Conservation (phyloP, 2,888 invertebrate genomes). For the Eucriotettix oculatus region DNA sequence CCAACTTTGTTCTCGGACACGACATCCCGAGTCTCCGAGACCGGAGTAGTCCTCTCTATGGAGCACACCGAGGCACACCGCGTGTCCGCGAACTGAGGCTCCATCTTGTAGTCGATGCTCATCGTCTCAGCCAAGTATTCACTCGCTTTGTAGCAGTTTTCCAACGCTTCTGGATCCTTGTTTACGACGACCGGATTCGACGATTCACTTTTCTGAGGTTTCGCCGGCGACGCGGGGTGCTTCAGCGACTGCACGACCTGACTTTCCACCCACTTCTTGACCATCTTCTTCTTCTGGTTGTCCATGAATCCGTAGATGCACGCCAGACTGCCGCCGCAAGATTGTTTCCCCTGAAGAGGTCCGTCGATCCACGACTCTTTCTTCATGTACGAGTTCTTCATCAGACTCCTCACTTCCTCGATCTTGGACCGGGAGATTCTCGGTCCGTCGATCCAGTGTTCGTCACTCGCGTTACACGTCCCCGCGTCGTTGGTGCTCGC, state of each 20-base stretch:
- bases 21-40: too few species aligned
- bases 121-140: not conserved
- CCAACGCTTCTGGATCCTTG: not conserved
- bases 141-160: not conserved
- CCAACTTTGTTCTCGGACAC: too few species aligned
- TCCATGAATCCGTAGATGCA: slow-evolving; percentile 71
- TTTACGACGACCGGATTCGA: not conserved
- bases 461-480: slow-evolving; percentile 46
- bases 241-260: slow-evolving; percentile 64
- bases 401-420: slow-evolving; percentile 62
- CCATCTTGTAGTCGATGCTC: not conserved
- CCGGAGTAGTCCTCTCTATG: too few species aligned
- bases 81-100: not conserved
- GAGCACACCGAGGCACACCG: not conserved
- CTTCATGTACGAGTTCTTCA: slow-evolving; percentile 64
- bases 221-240: slow-evolving; percentile 1
- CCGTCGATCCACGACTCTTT: slow-evolving; percentile 93
- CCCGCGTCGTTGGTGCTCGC: not conserved
- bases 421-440: slow-evolving; percentile 65
- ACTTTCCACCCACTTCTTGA: slow-evolving; percentile 83
- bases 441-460: slow-evolving; percentile 95
- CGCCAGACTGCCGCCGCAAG: too few species aligned
- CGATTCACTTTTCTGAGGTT: not conserved
- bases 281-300: slow-evolving; percentile 83
- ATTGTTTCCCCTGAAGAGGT: slow-evolving; percentile 48